phyloP scores from a whole-genome alignment of 2,888 invertebrate species.

The Cheilosia urbana region DNA sequence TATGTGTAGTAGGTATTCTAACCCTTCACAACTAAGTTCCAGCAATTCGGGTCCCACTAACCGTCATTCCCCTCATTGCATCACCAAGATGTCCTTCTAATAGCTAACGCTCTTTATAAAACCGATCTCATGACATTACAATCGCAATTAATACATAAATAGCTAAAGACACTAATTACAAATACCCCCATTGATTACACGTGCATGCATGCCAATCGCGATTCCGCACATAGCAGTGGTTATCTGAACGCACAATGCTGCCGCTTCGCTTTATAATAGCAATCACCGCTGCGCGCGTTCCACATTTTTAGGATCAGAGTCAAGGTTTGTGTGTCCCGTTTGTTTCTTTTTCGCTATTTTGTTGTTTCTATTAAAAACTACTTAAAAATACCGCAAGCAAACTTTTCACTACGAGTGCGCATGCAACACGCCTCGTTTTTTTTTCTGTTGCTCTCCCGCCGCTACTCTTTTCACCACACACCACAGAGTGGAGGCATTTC shows the following conservation, averaged over 20 bases:
- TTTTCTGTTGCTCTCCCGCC: neutral
- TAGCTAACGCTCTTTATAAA: too few species aligned
- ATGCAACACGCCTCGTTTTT: constrained; percentile 51
- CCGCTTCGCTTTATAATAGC: constrained; percentile 19
- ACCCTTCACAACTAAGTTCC: too few species aligned
- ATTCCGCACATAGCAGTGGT: neutral
- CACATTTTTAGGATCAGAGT: constrained; percentile 77
- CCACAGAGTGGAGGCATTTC: constrained; percentile 51
- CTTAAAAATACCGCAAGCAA: constrained; percentile 66
- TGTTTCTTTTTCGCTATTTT: constrained; percentile 37
- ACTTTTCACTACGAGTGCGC: constrained; percentile 64
- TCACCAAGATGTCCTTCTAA: too few species aligned
- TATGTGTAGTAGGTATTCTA: fast-evolving
- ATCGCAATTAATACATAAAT: neutral
- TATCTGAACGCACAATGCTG: constrained; percentile 44
- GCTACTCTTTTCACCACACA: constrained; percentile 5
- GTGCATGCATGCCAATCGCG: constrained; percentile 1
- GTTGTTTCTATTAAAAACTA: constrained; percentile 37
- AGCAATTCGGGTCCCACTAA: too few species aligned
- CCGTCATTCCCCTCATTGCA: too few species aligned
- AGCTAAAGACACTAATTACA: neutral
- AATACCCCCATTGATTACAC: constrained; percentile 21
- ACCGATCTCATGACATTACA: too few species aligned
- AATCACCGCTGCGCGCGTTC: constrained; percentile 48
- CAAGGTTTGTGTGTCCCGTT: constrained; percentile 78